Base-by-base conservation (phyloP, 1,140 invertebrate species). In the Asbolus verrucosus region DNA sequence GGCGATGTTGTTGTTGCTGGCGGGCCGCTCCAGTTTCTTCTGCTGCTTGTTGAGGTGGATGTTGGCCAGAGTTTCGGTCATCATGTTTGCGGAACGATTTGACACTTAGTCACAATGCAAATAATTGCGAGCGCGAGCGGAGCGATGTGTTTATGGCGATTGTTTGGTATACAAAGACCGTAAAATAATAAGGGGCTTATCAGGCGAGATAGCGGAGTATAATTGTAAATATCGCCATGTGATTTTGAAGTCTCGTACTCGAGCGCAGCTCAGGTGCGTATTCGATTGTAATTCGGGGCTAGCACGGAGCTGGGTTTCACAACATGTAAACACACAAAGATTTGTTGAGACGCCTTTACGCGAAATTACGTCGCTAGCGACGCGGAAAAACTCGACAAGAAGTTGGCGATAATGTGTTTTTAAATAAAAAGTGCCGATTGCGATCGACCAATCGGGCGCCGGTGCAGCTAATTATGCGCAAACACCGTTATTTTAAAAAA, bases 31-130 rank as follows among this genome's bases (percentile, higher is more conserved):
- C 39, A 16, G 33, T 21, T 41, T 63, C 24, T 69, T 14, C 36
- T 70, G 41, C 30, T 43, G 31, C 43, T 14, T 50, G 41, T 38
- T 50, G 19, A 33, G 41, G 24, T 70, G 68, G 14, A 70, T 70
- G 36, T 70, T 61, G 30, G 61, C 43, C 33, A 70, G 21, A 2
- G 61, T 33, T 21, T 70, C 67, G 46, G 54, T 61, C 68, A 70
- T 70, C 68, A 70, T 70, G 13, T 31, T 67, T 27, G 62, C 13
- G 21, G 18, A 41, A 18, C 36, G 19, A 14, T 2, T 54, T 33
- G 9, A 14, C 19, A 54, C 43, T 31, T 19, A n/a, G n/a, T 27
- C 15, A 8, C 41, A 31, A 6, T 8, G 9, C 13, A 62, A 62
- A n/a, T 31, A 8, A 15, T 33, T 31, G 9, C 6, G 39, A 19